Percentiles rank a stretch among this genome's conserved stretches.
phyloP scores from a whole-genome alignment of 2,113 vertebrate genomes.

The Paracanthobrama guichenoti region DNA sequence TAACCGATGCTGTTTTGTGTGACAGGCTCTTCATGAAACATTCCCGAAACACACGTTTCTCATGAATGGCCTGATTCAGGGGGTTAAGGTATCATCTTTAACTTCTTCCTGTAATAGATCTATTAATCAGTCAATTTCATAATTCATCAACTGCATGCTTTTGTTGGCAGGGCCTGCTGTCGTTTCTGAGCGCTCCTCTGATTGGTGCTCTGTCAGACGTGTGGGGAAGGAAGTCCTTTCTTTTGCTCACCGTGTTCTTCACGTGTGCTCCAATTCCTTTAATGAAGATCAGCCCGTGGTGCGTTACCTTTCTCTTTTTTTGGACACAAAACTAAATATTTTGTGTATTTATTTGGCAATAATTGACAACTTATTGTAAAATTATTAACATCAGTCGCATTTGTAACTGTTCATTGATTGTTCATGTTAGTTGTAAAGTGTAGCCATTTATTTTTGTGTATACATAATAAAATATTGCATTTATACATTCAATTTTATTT shows the following conservation, averaged over 20 bases:
- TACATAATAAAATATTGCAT: no score
- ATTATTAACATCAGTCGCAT: no score
- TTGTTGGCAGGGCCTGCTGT: constrained; percentile 79
- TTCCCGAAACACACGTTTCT: constrained; percentile 89
- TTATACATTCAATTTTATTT: no score
- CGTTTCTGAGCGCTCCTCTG: constrained; percentile 86
- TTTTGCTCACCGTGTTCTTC: constrained; percentile 89
- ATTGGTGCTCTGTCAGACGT: constrained; percentile 89
- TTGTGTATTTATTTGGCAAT: background rate
- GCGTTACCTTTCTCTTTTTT: constrained; percentile 47
- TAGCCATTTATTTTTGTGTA: no score
- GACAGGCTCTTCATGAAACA: constrained; percentile 84
- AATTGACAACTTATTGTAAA: no score
- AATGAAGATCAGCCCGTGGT: constrained; percentile 92
- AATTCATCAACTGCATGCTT: background rate
- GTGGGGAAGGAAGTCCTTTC: constrained; percentile 88
- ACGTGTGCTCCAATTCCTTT: constrained; percentile 88
- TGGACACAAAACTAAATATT: background rate
- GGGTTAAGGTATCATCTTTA: constrained; percentile 78
- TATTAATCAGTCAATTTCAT: background rate
- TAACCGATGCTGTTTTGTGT: background rate
- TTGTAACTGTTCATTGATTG: no score
- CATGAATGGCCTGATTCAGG: constrained; percentile 89
- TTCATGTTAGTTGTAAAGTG: no score
- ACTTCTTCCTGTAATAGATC: background rate